Evolutionary conservation across 2,113 vertebrate species (phyloP), one percentile per base, ranked within the genome.

Genomic region (Phalacrocorax pelagicus): DNA sequence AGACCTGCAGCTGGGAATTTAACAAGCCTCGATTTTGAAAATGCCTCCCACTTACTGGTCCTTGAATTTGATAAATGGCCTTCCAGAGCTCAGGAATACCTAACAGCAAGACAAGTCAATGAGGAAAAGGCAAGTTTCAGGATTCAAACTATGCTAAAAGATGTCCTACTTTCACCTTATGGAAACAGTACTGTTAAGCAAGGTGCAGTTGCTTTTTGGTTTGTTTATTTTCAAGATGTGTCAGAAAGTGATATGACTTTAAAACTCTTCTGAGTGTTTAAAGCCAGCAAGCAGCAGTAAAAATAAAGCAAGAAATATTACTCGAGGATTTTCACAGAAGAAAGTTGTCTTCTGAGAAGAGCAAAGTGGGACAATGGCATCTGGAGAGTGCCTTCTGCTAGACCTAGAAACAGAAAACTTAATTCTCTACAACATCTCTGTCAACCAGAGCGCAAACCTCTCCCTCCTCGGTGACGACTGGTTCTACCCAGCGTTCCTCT

Each of bases 401-500:
- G 88, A 96, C 61, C 47, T 95, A 74, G 98, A 98, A 88, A 89
- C 94, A 84, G 97, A 98, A 30, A 95, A 92, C 95, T 94, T 97
- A 34, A 20, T 89, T 81, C 86, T 96, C 59, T 95, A 94, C 88
- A 98, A 98, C 63, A 81, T 93, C 86, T 98, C 98, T 86, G 54
- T 81, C 75, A 97, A 96, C 88, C 94, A 96, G 70, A 97, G 93
- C 58, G 55, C 79, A 40, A 97, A 98, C 69, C 20, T 96, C 38
- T 97, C 98, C 36, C 34, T 94, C 42, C 80, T 26, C 13, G 54
- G 66, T 1, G 98, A 98, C 0, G 96, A 97, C 77, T 98, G 98
- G 98, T 98, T 98, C 97, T 96, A 97, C 92, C 97, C 98, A 6
- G 99, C 98, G 2, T 97, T 99, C 91, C 95, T 98, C 24, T 98